Percentiles rank a stretch among this genome's conserved stretches.
Conservation (phyloP, 2,888 invertebrate species). For the Mesochorus sp. region DNA sequence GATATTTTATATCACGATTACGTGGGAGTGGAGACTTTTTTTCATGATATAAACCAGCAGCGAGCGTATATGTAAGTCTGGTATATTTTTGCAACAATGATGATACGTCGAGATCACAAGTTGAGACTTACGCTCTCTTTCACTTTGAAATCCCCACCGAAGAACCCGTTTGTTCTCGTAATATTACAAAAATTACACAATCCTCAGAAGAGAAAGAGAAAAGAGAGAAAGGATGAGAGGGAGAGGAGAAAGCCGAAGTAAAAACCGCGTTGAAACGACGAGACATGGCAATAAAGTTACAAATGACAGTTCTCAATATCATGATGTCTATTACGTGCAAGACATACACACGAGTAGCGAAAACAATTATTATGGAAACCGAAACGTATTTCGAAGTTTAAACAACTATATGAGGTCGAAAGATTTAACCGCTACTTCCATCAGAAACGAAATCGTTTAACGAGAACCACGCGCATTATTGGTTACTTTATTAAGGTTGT, state of each 20-base stretch:
- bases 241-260: background rate
- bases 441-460: too few relatives aligned
- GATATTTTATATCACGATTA: conserved; percentile 35
- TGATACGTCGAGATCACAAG: conserved; percentile 1
- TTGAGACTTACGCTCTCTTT: conserved; percentile 23
- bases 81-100: conserved; percentile 24
- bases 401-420: background rate
- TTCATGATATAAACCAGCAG: conserved; percentile 40
- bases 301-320: conserved; percentile 23
- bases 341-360: background rate
- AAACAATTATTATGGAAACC: background rate
- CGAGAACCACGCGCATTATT: too few relatives aligned
- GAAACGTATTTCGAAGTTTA: background rate
- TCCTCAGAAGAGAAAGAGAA: background rate
- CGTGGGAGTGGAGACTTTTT: conserved; percentile 46
- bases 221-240: background rate
- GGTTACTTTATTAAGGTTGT: too few relatives aligned
- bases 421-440: too few relatives aligned
- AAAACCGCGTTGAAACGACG: conserved; percentile 21
- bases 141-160: background rate
- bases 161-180: background rate
- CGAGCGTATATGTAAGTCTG: conserved; percentile 26
- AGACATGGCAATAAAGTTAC: conserved; percentile 25
- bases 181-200: conserved; percentile 32
- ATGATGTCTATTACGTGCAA: background rate